Base-by-base conservation (phyloP, 1,140 invertebrate genomes). In the Bombus confusus region DNA sequence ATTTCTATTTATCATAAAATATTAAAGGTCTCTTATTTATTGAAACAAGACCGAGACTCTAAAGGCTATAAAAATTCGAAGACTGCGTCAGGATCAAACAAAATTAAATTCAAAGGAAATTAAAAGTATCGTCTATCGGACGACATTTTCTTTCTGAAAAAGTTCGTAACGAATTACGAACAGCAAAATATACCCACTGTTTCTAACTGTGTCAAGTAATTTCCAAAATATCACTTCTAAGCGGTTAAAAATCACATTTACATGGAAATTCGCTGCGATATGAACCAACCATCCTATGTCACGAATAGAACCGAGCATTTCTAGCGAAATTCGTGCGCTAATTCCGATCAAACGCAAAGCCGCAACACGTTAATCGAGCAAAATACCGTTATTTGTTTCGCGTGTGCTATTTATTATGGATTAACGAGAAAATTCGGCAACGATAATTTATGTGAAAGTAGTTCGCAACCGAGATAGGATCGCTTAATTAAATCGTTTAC, bases 381-480 rank as follows among this genome's bases (percentile, higher is more conserved):
- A 64, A 82, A 82, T 64, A 34, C 22, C 18, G 52, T 81, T 81
- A 72, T 81, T 81, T 73, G 80, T 71, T 43, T 28, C 37, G 69
- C 15, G 37, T n/a, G 13, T n/a, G 80, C 52, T 81, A 62, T 81
- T 81, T 73, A 81, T 81, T 81, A 41, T n/a, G 22, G 68, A 72
- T 82, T 82, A 82, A 75, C 80, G 80, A 75, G 71, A 72, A 82
- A 75, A 82, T 64, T 82, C 57, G 41, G n/a, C 22, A 66, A 82
- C 59, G 80, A 82, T 75, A 82, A 82, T 82, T 74, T 75, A 82
- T 82, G 39, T 39, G 72, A 52, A 47, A 64, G 59, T 75, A 78
- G 75, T 59, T 39, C 52, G 10, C 57, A 12, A 57, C 41, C 75
- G 75, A 47, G 71, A 82, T 82, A 74, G 71, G 25, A 66, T 18